A percentile compares a stretch with the other conserved stretches of the same genome.
Evolutionary conservation across 1,140 invertebrate genomes (phyloP).

Genomic region (Prorops nasuta): DNA sequence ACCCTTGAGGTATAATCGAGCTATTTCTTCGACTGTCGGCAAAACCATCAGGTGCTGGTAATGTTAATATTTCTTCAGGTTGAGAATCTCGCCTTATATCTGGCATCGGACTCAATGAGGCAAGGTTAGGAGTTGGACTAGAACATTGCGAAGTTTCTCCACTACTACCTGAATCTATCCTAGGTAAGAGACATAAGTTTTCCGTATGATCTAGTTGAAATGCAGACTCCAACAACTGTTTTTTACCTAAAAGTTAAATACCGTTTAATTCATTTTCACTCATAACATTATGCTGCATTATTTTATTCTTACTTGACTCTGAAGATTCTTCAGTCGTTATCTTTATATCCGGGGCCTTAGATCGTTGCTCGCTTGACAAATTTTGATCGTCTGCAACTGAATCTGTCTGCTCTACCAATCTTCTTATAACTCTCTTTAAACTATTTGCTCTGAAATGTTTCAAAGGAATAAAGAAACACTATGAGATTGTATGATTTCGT

Average conservation of each 20-base stretch:
- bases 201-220: slow-evolving; percentile 30
- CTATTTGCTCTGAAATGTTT: slow-evolving; percentile 70
- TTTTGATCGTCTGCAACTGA: slow-evolving; percentile 63
- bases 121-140: slow-evolving; percentile 62
- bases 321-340: slow-evolving; percentile 24
- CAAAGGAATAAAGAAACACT: slow-evolving; percentile 1
- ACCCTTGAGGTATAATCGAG: slow-evolving; percentile 62
- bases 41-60: slow-evolving; percentile 74
- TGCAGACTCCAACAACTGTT: slow-evolving; percentile 31
- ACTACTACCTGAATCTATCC: slow-evolving; percentile 48
- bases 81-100: slow-evolving; percentile 67
- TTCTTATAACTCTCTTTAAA: slow-evolving; percentile 82
- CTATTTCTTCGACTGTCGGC: slow-evolving; percentile 70
- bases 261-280: no score
- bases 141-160: slow-evolving; percentile 61
- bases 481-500: slow-evolving; percentile 2
- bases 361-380: slow-evolving; percentile 30
- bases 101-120: slow-evolving; percentile 67
- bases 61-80: slow-evolving; percentile 59
- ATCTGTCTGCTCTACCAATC: slow-evolving; percentile 80
- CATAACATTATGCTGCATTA: no score
- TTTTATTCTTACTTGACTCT: slow-evolving; percentile 18
- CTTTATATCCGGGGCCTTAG: slow-evolving; percentile 37
- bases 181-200: slow-evolving; percentile 43
- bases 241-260: slow-evolving; percentile 29